Conservation (phyloP, 2,797 vertebrate species). For the Gobio occitaniae region DNA sequence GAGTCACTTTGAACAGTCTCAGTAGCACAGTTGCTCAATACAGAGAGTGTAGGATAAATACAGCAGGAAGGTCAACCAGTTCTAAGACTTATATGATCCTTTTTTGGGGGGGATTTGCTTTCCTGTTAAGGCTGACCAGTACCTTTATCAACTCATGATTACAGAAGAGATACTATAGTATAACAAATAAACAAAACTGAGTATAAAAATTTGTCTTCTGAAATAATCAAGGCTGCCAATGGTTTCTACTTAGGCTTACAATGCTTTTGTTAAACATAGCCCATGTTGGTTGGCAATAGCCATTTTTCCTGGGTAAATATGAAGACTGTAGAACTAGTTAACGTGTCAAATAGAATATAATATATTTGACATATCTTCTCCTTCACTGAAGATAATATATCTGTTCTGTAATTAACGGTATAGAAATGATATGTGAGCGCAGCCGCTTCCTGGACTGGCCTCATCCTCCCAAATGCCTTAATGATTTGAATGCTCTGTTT, state of each 20-base stretch:
- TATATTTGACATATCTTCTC: neutral
- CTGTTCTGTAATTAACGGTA: constrained; percentile 16
- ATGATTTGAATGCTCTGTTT: constrained; percentile 66
- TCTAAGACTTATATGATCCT: neutral
- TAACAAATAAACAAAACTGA: neutral
- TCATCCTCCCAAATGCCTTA: constrained; percentile 15
- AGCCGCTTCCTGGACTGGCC: constrained; percentile 18
- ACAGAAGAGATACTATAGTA: neutral
- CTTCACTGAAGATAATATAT: constrained; percentile 16
- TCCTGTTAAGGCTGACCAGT: neutral
- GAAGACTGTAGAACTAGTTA: neutral
- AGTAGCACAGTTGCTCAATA: constrained; percentile 33
- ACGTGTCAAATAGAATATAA: neutral
- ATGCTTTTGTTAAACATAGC: neutral
- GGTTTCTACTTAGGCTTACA: neutral
- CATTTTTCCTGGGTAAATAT: neutral
- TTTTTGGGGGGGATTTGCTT: neutral
- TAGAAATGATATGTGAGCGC: neutral
- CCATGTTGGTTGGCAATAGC: neutral
- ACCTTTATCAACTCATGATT: neutral
- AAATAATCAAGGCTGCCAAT: neutral
- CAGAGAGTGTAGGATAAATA: constrained; percentile 18
- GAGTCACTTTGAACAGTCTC: constrained; percentile 49
- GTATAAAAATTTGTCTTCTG: neutral
- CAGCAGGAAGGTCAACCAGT: neutral